A percentile compares a stretch with the other conserved stretches of the same genome.
Evolutionary conservation across 2,888 invertebrate species (phyloP).

Genomic region (Megastigmus dorsalis): DNA sequence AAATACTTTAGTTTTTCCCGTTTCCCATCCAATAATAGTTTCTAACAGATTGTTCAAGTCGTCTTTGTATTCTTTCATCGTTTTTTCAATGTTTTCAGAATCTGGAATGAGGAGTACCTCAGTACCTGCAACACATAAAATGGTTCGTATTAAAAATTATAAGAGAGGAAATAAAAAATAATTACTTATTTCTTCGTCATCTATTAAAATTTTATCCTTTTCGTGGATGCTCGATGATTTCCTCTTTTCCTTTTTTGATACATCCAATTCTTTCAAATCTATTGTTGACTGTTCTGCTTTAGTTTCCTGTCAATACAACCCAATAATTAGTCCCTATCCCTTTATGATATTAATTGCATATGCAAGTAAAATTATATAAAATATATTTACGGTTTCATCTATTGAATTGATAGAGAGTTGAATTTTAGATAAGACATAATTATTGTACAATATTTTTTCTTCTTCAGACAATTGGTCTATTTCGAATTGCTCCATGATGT

Average conservation of each 20-base stretch:
- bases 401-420: too few relatives aligned
- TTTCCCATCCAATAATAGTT: constrained; percentile 59
- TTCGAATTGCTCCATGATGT: constrained; percentile 62
- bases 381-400: too few relatives aligned
- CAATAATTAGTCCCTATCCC: too few relatives aligned
- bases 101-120: neutral
- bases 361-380: too few relatives aligned
- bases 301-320: too few relatives aligned
- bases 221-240: neutral
- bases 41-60: constrained; percentile 57
- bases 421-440: neutral
- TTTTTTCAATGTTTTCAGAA: constrained; percentile 25
- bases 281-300: neutral
- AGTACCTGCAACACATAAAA: neutral
- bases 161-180: neutral
- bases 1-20: constrained; percentile 2
- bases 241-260: neutral
- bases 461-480: constrained; percentile 61
- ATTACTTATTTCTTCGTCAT: neutral
- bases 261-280: neutral
- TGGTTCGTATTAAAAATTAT: neutral
- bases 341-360: too few relatives aligned
- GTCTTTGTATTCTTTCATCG: constrained; percentile 56
- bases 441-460: constrained; percentile 60
- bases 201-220: neutral